These are phyloP conservation scores for Hypomecis punctinalis DNA, from an alignment of 2,888 invertebrate species.

Conservation along the genomic window DNA sequence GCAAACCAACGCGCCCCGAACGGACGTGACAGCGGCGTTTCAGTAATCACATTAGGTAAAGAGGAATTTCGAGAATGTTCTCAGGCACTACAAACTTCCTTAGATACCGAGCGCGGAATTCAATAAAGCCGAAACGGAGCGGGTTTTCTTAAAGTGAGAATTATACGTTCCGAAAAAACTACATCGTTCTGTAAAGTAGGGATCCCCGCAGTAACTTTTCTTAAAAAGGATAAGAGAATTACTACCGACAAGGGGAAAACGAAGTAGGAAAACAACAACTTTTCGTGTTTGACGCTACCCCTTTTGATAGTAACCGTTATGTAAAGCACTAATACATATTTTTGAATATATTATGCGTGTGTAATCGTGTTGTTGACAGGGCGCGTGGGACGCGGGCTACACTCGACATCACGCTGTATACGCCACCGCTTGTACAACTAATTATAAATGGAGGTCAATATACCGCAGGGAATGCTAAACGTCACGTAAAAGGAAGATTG, in stretches of 20 bases:
- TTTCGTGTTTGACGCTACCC: conserved; percentile 61
- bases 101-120: conserved; percentile 72
- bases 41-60: conserved; percentile 63
- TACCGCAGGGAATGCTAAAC: conserved; percentile 32
- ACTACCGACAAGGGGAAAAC: conserved; percentile 74
- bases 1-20: conserved; percentile 48
- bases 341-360: conserved; percentile 34
- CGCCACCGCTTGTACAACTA: conserved; percentile 25
- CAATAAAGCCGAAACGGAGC: conserved; percentile 74
- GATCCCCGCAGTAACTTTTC: conserved; percentile 71
- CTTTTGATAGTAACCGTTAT: conserved; percentile 45
- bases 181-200: conserved; percentile 65
- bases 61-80: conserved; percentile 67
- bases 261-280: conserved; percentile 71
- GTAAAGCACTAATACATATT: conserved; percentile 35
- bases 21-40: conserved; percentile 51
- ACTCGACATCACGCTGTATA: conserved; percentile 31
- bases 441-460: conserved; percentile 38
- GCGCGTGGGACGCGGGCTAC: conserved; percentile 37
- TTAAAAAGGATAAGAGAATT: conserved; percentile 70
- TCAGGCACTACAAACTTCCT: conserved; percentile 68
- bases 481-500: conserved; percentile 22
- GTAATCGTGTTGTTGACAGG: conserved; percentile 36
- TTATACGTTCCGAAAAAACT: conserved; percentile 71
- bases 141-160: conserved; percentile 75